Conservation (phyloP, 64 coral and sea anemone species). For the Orbicella faveolata region DNA sequence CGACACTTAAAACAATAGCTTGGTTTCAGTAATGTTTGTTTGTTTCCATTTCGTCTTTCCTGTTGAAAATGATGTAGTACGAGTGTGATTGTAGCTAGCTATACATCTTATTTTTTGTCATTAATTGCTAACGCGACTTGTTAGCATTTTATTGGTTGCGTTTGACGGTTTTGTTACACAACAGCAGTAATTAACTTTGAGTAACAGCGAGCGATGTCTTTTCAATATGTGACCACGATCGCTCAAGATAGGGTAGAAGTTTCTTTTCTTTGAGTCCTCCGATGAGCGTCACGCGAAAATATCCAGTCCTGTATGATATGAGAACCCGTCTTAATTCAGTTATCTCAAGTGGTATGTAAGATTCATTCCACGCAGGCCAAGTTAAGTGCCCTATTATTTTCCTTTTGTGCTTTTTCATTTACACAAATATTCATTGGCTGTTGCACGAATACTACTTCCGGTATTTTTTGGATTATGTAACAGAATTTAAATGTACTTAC, state of each 20-base stretch:
- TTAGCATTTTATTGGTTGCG: background rate
- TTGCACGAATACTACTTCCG: too few relatives aligned
- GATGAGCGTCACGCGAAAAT: too few relatives aligned
- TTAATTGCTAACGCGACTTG: background rate
- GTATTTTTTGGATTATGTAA: too few relatives aligned
- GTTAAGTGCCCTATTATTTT: too few relatives aligned
- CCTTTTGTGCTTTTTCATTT: too few relatives aligned
- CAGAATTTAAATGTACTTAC: too few relatives aligned
- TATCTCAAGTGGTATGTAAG: slow-evolving; percentile 6
- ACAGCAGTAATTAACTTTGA: background rate
- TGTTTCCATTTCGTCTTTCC: background rate
- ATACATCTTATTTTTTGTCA: background rate
- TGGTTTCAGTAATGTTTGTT: background rate
- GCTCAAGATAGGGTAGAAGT: background rate
- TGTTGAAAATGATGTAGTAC: background rate
- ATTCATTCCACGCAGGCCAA: too few relatives aligned
- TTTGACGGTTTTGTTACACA: background rate
- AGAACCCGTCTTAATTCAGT: slow-evolving; percentile 5
- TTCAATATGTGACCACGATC: background rate
- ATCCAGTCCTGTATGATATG: too few relatives aligned
- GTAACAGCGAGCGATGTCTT: background rate
- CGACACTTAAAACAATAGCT: background rate
- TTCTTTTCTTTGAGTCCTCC: background rate
- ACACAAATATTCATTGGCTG: too few relatives aligned
- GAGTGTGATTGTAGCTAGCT: background rate